Base-by-base conservation (phyloP, 2,113 vertebrate genomes). In the Morone chrysops region DNA sequence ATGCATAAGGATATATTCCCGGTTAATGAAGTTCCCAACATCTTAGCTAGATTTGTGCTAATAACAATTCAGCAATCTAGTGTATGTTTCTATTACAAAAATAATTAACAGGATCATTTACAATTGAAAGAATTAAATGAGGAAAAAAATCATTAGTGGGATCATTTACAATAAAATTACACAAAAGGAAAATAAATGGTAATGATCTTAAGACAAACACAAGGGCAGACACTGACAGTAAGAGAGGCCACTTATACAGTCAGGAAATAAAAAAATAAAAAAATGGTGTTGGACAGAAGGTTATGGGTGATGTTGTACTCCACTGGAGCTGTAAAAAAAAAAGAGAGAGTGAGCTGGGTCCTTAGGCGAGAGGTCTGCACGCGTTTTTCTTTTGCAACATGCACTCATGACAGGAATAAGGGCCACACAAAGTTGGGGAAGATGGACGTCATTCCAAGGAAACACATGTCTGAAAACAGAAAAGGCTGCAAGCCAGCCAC, bases 291-390 rank as follows among this genome's bases (percentile, higher is more conserved):
- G 70, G 53, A 70, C 20, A 56, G 12, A 69, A 68, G 38, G 41
- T 57, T 83, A 74, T 62, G 75, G 48, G 11, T 76, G 20, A 85
- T 41, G 61, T 31, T 82, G 81, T 70, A 78, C 63, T 93, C 84
- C 84, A 70, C 79, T 50, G 78, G 88, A 89, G 90, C 92, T 94
- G 92, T 83, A 90, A 88, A 63, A 77, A 63, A 77, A 74, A 75
- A 89, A 92, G 82, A 92, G 50, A 87, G 81, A 88, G 90, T 94
- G 91, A 94, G 90, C 91, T 93, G 89, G 88, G 92, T 93, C 90
- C 93, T 94, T 89, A 92, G 92, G 92, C 60, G 72, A 90, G 78
- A 90, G 91, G 81, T 92, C 85, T 84, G 82, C 82, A 90, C 87
- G 87, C 70, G 51, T 63, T 72, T 86, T 71, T 43, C 18, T 77